Percentiles rank a stretch among this genome's conserved stretches.
Evolutionary conservation across 2,797 vertebrate species (phyloP).

Genomic region (Epinephelus malabaricus): DNA sequence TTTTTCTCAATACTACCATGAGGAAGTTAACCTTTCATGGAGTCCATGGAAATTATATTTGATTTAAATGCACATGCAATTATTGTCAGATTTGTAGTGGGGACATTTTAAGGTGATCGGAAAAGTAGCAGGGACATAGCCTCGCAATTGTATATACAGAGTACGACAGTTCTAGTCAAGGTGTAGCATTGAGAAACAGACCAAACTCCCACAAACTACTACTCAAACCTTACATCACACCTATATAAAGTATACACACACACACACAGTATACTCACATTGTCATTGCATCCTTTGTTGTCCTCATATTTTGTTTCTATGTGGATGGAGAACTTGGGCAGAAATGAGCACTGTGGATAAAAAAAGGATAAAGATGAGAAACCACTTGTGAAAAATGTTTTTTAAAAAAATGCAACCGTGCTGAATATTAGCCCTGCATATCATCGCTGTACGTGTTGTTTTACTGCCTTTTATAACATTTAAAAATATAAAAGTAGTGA

Average conservation of each 20-base stretch:
- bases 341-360: slow-evolving; percentile 92
- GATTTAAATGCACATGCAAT: no score
- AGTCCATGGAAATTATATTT: no score
- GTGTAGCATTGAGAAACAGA: neutral
- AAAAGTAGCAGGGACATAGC: no score
- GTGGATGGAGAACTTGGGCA: slow-evolving; percentile 97
- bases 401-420: neutral
- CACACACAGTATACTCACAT: slow-evolving; percentile 84
- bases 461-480: slow-evolving; percentile 4
- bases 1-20: no score
- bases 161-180: neutral
- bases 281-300: slow-evolving; percentile 92
- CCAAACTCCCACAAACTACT: neutral
- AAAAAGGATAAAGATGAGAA: slow-evolving; percentile 49
- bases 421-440: neutral
- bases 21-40: no score
- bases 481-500: neutral
- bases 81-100: no score
- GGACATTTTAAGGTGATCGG: no score
- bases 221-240: neutral
- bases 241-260: no score
- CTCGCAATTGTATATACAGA: neutral
- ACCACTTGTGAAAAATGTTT: neutral
- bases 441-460: neutral
- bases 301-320: slow-evolving; percentile 94